Evolutionary conservation across 2,797 vertebrate genomes (phyloP), one percentile per base, ranked within the genome.

Genomic region (Crocidura indochinensis): DNA sequence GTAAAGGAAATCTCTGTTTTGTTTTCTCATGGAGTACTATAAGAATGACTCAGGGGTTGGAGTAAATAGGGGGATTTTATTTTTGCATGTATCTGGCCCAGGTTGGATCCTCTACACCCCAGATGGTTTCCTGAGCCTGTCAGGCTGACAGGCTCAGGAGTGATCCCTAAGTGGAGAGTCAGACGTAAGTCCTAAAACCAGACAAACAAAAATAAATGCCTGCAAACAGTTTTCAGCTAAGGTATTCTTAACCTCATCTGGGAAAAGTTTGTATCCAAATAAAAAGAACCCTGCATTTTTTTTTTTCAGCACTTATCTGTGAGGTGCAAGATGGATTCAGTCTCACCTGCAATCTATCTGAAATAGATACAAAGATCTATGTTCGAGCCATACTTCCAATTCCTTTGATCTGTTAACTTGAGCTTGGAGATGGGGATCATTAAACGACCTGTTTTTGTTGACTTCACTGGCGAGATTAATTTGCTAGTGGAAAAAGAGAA

Each of bases 401-500:
- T 27, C 6, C 67, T 46, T 74, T 65, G n/a, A 76, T 44, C 0
- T 8, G 49, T n/a, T 67, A 15, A 26, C 64, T 8, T 15, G 76
- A 38, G 27, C n/a, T 31, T 56, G 46, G 64, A 38, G 38, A 80
- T 69, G 38, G 3, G 8, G 14, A 20, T 27, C 26, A 38, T 31
- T 3, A 27, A 53, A 17, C 7, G 26, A 26, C 15, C 64, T 67
- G 10, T 90, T 80, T 67, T 9, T 1, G 0, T 27, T 49, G 22
- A 47, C 75, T 69, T 87, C 3, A 27, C 44, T 3, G 4, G 17
- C 46, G 12, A 77, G 53, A 78, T 84, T 71, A 78, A 72, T 82
- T 84, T 72, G 78, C 62, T 80, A 82, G 9, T 84, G 83, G 87
- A 75, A 80, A 80, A 62, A 46, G 27, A 90, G 44, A 20, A 56